Conservation (phyloP, 2,797 vertebrate species). For the Pachyuromys duprasi region DNA sequence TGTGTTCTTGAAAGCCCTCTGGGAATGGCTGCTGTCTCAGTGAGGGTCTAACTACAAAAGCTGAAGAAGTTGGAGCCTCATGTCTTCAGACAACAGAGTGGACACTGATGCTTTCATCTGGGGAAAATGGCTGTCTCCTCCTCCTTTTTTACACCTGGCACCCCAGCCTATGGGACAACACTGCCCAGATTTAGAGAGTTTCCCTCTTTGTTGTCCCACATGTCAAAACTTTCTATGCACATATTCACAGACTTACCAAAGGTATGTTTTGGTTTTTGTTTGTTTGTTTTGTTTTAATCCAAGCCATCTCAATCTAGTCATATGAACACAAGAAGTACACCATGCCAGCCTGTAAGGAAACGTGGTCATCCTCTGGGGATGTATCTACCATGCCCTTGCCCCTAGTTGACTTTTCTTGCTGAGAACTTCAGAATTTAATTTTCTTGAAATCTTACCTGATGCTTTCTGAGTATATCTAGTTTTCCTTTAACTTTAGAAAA, state of each 20-base stretch:
- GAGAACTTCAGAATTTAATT: background rate
- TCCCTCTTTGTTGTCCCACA: background rate
- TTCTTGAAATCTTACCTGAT: background rate
- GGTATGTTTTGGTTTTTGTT: too few relatives aligned
- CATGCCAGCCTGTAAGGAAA: background rate
- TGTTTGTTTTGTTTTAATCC: too few relatives aligned
- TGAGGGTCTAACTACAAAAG: too few relatives aligned
- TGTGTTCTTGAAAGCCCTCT: rapidly evolving
- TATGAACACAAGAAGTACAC: background rate
- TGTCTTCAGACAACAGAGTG: too few relatives aligned
- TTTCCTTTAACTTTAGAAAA: background rate
- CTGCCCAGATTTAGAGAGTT: background rate
- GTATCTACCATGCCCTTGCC: background rate
- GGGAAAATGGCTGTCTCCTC: background rate
- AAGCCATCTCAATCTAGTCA: background rate
- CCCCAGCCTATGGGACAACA: background rate
- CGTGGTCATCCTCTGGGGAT: background rate
- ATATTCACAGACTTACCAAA: background rate
- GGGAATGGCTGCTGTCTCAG: background rate
- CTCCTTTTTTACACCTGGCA: too few relatives aligned
- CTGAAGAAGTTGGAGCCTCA: background rate
- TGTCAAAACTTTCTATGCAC: background rate
- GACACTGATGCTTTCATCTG: background rate
- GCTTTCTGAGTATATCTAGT: background rate
- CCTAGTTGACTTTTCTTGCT: background rate